Evolutionary conservation across 2,888 invertebrate species (phyloP), one percentile per base, ranked within the genome.

Genomic region (Myopa tessellatipennis): DNA sequence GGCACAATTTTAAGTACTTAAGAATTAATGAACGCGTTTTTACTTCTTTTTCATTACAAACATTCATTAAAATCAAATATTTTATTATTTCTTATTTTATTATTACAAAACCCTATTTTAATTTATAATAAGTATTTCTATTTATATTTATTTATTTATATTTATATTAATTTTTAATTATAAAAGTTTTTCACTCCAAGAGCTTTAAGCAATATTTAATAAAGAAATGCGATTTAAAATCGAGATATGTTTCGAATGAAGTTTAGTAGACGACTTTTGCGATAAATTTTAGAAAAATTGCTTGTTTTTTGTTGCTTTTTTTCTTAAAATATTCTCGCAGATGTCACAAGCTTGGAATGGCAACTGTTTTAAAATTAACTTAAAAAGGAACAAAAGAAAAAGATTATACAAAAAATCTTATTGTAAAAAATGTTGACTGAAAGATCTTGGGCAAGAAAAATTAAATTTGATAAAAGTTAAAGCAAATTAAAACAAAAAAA

Each of bases 201-300:
- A 55, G 16, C 5, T 68, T 18, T 68, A 50, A 40, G 4, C n/a
- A 34, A 16, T n/a, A 36, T 7, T 58, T 63, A 50, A 45, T 40
- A 50, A 45, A 61, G 14, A 45, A 63, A 45, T 67, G 26, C 50
- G 78, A 78, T 78, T 75, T 71, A 26, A 34, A 75, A 71, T 75
- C 71, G 67, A 69, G 78, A 78, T 78, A 78, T 78, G 78, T 75
- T 75, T 75, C 18, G 36, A 75, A 74, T 63, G 34, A n/a, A 73
- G 26, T 61, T 14, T 40, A 14, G 40, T 7, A 26, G 26, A 26
- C 26, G 26, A 26, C 1, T 26, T 45, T 45, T 45, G 45, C 6
- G 0, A 8, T 45, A 45, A 45, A 45, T 45, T 45, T 45, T 6
- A 45, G 45, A 45, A 45, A 10, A 38, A 67, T 67, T 67, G 12